Evolutionary conservation across 1,140 invertebrate genomes (phyloP).

Genomic region (Polypedilum pembai): DNA sequence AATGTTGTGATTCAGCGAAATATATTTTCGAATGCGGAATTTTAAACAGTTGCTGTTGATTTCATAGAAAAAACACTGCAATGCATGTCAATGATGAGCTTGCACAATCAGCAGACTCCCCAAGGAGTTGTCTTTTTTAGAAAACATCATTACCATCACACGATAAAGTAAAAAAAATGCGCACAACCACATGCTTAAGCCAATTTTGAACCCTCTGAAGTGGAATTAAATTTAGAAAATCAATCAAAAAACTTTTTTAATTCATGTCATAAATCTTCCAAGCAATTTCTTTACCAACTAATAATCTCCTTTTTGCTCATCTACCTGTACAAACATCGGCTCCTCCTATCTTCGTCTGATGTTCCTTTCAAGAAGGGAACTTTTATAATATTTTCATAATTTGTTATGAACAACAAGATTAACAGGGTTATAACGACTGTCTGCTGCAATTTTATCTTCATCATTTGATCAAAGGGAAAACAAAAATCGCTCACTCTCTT

Average conservation of each 20-base stretch:
- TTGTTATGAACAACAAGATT: background rate
- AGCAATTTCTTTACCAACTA: background rate
- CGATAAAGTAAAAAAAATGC: background rate
- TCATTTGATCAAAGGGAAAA: background rate
- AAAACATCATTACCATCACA: background rate
- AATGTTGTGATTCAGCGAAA: background rate
- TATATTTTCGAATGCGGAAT: background rate
- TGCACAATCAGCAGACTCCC: background rate
- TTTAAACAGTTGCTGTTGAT: constrained; percentile 1
- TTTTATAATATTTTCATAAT: background rate
- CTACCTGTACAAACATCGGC: background rate
- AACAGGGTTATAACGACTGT: background rate
- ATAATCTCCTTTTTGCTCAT: background rate
- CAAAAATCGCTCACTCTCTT: background rate
- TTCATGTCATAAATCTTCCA: background rate
- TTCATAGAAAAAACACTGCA: background rate
- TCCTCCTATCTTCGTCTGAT: background rate
- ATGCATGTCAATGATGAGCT: background rate
- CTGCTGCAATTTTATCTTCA: constrained; percentile 5
- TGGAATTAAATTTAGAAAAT: background rate
- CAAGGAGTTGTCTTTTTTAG: background rate
- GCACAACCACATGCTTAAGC: background rate
- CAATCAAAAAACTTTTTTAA: background rate
- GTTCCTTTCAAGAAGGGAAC: background rate
- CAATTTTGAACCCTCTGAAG: background rate